These are phyloP conservation scores for Kobus ellipsiprymnus DNA, from an alignment of 2,113 vertebrate species.

Conservation along the genomic window DNA sequence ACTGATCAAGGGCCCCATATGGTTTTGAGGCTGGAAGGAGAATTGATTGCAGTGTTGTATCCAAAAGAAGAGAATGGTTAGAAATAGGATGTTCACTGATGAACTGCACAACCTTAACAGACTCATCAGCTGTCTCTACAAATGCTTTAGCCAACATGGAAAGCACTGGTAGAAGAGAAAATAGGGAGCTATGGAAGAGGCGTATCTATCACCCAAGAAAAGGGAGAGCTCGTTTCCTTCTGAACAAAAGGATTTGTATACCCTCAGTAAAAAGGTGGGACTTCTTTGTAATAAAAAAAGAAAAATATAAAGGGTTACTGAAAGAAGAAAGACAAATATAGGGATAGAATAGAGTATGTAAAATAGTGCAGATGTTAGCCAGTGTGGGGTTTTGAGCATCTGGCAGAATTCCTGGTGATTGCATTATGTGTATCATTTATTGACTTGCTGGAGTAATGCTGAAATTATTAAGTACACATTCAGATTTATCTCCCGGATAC, in stretches of 20 bases:
- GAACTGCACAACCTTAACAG: conserved; percentile 90
- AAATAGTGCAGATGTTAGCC: neutral
- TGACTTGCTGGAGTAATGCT: neutral
- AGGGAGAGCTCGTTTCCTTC: neutral
- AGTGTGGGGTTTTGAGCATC: neutral
- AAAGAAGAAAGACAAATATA: neutral
- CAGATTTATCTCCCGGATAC: neutral
- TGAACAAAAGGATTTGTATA: neutral
- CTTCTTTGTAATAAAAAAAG: neutral
- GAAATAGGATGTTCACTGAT: conserved; percentile 88
- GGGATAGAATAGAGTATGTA: neutral
- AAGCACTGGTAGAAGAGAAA: conserved; percentile 83
- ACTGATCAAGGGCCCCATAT: conserved; percentile 86
- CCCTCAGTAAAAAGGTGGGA: conserved; percentile 38
- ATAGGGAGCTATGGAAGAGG: neutral
- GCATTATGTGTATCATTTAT: neutral
- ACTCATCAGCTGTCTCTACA: conserved; percentile 90
- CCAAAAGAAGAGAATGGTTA: conserved; percentile 90
- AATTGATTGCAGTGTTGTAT: conserved; percentile 91
- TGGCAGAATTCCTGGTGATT: neutral
- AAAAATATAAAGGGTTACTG: neutral
- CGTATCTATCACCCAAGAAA: neutral
- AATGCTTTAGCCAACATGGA: conserved; percentile 87
- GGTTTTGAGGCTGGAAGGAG: conserved; percentile 90
- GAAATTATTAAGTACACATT: neutral